phyloP scores from a whole-genome alignment of 2,113 vertebrate species.

The Phoxinus phoxinus region DNA sequence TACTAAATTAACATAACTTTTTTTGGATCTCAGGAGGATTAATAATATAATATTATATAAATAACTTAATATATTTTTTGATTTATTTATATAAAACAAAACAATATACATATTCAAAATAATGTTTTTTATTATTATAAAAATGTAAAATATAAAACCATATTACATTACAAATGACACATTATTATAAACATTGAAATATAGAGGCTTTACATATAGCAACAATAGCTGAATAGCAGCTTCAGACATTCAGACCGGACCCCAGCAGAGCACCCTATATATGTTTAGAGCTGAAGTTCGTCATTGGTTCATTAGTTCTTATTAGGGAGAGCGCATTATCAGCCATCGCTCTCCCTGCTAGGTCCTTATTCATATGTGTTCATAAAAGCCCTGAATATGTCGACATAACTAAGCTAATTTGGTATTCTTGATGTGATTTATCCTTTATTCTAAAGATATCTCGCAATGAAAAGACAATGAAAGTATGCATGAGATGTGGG shows the following conservation, averaged over 20 bases:
- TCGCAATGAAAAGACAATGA: slow-evolving; percentile 41
- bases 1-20: too few species aligned
- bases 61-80: too few species aligned
- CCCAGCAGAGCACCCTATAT: not conserved
- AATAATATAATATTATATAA: too few species aligned
- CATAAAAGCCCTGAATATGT: slow-evolving; percentile 41
- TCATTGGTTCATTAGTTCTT: slow-evolving; percentile 43
- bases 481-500: slow-evolving; percentile 43
- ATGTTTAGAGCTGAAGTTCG: slow-evolving; percentile 22
- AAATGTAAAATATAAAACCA: not conserved
- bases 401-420: slow-evolving; percentile 35
- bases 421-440: slow-evolving; percentile 35
- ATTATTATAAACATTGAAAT: not conserved
- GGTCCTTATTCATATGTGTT: slow-evolving; percentile 33
- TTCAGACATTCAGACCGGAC: not conserved
- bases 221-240: not conserved
- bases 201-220: not conserved
- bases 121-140: not conserved
- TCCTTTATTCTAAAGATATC: slow-evolving; percentile 37
- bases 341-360: slow-evolving; percentile 16
- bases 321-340: slow-evolving; percentile 29
- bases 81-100: not conserved
- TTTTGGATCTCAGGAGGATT: too few species aligned
- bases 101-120: too few species aligned
- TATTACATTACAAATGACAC: not conserved